A percentile compares a stretch with the other conserved stretches of the same genome.
These are phyloP conservation scores for Hephaestus fuliginosus DNA, from an alignment of 2,797 vertebrate species.

Conservation along the genomic window DNA sequence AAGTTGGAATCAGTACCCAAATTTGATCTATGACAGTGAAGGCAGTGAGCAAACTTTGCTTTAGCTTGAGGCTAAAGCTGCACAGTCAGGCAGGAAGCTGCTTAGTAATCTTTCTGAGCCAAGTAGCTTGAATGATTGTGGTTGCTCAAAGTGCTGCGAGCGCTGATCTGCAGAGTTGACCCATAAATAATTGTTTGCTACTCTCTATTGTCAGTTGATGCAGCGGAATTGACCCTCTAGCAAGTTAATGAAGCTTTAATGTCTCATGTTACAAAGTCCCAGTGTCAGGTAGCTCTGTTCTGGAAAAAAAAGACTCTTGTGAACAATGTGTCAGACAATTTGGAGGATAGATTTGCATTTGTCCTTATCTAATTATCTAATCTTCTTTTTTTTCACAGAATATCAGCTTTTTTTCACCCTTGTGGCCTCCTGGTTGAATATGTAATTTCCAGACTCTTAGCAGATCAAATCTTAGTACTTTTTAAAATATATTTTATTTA, in stretches of 20 bases:
- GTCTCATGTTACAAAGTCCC: not conserved
- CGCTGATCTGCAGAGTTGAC: constrained; percentile 36
- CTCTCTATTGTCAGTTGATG: constrained; percentile 33
- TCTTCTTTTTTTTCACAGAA: not conserved
- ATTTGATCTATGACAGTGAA: constrained; percentile 61
- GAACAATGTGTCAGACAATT: not conserved
- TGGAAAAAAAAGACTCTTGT: not conserved
- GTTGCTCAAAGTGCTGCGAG: constrained; percentile 36
- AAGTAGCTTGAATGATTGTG: constrained; percentile 58
- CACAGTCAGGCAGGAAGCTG: constrained; percentile 40
- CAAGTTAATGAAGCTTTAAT: constrained; percentile 30
- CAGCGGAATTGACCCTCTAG: constrained; percentile 7
- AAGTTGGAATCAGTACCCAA: constrained; percentile 49
- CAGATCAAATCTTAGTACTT: not conserved
- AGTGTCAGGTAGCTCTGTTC: not conserved
- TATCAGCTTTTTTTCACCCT: not conserved
- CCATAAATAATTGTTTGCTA: constrained; percentile 49
- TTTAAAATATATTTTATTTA: not conserved
- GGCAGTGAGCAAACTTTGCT: constrained; percentile 29
- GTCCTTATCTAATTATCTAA: not conserved
- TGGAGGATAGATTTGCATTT: not conserved
- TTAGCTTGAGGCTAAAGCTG: constrained; percentile 50
- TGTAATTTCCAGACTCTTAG: not conserved
- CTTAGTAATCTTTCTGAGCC: constrained; percentile 41
- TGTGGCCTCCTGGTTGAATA: not conserved